Evolutionary conservation across 2,113 vertebrate species (phyloP), one percentile per base, ranked within the genome.

Genomic region (Leptocoma aspasia): DNA sequence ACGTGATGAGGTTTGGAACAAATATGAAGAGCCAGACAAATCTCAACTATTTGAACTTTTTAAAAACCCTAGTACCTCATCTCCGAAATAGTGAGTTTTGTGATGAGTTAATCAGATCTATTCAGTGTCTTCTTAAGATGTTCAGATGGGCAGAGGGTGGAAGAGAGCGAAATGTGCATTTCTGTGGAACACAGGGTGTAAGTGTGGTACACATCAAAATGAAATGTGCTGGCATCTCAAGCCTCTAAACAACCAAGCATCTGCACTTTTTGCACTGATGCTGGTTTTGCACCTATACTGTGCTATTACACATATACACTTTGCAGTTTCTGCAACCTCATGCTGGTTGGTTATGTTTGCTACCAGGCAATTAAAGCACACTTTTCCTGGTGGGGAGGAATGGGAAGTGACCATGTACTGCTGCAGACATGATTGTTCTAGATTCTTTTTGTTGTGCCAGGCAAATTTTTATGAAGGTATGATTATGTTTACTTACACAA

Each of bases 131-230:
- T 86, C 64, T 76, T 68, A 30, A 77, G 53, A 86, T 3, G 3
- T 65, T 65, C 56, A 81, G 15, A 64, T 11, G 56, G 30, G 59
- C 19, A 64, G 11, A 85, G 11, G 11, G 31, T 2, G 0, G 33
- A 84, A 71, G 31, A 77, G 10, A 33, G 37, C 0, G 0, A 89
- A 28, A 28, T 0, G 13, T 12, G 3, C 18, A 18, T 21, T 91
- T 79, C 42, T 42, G 28, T 33, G n/a, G 56, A 79, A 82, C 12
- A 50, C 0, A 20, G 15, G 5, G 6, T 42, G 2, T 37, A 56
- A n/a, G 59, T 2, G 2, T 26, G n/a, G 8, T 39, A 21, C 12
- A 37, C 11, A 31, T 50, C 49, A 17, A 61, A 94, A 81, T 3
- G 4, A 71, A 82, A 61, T 3, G 2, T 5, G 50, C 20, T 7